These are phyloP conservation scores for Acronicta aceris DNA, from an alignment of 2,888 invertebrate genomes.

Conservation along the genomic window DNA sequence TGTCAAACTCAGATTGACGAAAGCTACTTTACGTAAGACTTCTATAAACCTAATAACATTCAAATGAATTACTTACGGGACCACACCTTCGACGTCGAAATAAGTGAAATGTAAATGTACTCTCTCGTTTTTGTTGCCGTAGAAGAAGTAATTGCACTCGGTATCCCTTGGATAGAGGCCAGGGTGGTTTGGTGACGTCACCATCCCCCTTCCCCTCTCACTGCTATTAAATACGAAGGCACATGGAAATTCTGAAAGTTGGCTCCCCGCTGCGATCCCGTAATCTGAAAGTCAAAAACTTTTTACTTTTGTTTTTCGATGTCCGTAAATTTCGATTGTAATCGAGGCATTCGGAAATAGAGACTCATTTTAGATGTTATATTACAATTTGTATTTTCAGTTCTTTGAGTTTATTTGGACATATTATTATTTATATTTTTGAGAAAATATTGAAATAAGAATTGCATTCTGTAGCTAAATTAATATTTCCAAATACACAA, in stretches of 20 bases:
- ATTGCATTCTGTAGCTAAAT: too few species aligned
- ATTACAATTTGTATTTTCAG: slow-evolving; percentile 21
- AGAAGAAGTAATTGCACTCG: slow-evolving; percentile 97
- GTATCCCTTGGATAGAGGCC: slow-evolving; percentile 96
- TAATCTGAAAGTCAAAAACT: slow-evolving; percentile 91
- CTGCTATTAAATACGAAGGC: slow-evolving; percentile 97
- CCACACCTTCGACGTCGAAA: slow-evolving; percentile 98
- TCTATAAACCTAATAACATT: slow-evolving; percentile 47
- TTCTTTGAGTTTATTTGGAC: too few species aligned
- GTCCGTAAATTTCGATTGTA: slow-evolving; percentile 31
- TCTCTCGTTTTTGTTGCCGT: slow-evolving; percentile 93
- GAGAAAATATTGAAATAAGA: too few species aligned
- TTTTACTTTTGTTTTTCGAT: slow-evolving; percentile 47
- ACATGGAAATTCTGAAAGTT: slow-evolving; percentile 93
- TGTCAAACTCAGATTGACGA: slow-evolving; percentile 30
- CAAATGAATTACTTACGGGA: slow-evolving; percentile 92
- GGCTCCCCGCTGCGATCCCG: slow-evolving; percentile 94
- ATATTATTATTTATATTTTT: too few species aligned
- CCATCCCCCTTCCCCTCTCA: slow-evolving; percentile 92
- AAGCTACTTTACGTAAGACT: slow-evolving; percentile 22
- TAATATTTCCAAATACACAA: too few species aligned
- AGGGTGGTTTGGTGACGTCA: slow-evolving; percentile 97
- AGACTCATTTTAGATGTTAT: slow-evolving; percentile 34
- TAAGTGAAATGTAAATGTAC: slow-evolving; percentile 95
- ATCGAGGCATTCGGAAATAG: slow-evolving; percentile 32